Conservation (phyloP, 2,113 vertebrate species). For the Corvus moneduloides region DNA sequence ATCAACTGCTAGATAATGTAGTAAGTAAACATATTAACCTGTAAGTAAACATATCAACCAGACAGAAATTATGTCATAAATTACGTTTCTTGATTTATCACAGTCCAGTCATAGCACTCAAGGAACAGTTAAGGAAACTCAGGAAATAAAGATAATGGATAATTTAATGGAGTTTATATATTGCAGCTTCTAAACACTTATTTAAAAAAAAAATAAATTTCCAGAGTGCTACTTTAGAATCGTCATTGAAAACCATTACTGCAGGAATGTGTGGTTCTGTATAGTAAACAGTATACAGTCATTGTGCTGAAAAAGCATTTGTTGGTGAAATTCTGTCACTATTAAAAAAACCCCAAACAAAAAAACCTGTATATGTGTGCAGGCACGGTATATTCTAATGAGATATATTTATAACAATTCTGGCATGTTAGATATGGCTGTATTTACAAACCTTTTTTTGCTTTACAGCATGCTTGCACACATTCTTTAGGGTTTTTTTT, state of each 20-base stretch:
- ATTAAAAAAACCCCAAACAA: neutral
- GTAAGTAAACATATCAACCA: conserved; percentile 9
- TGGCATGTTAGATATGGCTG: neutral
- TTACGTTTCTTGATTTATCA: neutral
- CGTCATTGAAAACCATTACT: neutral
- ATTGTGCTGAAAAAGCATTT: neutral
- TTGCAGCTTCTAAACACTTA: neutral
- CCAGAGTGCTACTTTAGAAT: neutral
- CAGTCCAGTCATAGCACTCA: neutral
- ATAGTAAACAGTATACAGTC: neutral
- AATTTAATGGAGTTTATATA: neutral
- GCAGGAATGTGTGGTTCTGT: neutral
- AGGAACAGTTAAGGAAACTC: neutral
- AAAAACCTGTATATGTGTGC: too few species aligned
- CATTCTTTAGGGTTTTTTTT: neutral
- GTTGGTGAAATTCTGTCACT: neutral
- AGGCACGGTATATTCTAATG: neutral
- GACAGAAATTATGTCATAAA: neutral
- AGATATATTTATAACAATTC: neutral
- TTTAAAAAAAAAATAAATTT: neutral
- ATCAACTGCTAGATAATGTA: conserved; percentile 15
- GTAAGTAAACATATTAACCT: conserved; percentile 15
- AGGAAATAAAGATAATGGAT: neutral
- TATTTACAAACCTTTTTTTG: neutral
- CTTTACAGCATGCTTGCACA: neutral